Evolutionary conservation across 2,113 vertebrate genomes (phyloP).

Genomic region (Probosciger aterrimus): DNA sequence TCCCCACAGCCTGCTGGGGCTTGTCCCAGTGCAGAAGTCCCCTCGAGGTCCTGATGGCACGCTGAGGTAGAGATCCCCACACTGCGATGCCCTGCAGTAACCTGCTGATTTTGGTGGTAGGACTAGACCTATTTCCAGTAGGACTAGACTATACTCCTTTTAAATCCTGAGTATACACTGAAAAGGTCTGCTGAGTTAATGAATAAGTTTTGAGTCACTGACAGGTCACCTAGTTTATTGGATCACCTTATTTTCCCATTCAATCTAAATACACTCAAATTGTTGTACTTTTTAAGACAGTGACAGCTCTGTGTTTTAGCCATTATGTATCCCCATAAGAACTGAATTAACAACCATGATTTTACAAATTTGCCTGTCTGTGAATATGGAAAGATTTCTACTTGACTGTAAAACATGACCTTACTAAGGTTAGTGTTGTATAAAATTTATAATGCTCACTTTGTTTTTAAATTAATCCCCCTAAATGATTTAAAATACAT

Average conservation of each 20-base stretch:
- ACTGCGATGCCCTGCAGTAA: neutral
- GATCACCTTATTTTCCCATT: neutral
- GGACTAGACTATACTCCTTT: neutral
- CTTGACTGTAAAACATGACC: neutral
- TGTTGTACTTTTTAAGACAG: neutral
- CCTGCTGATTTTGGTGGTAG: neutral
- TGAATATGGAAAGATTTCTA: neutral
- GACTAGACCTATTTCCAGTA: neutral
- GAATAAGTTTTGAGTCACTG: neutral
- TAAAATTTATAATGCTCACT: neutral
- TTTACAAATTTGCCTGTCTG: neutral
- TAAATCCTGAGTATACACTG: fast-evolving
- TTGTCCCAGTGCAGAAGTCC: neutral
- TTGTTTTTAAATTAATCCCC: neutral
- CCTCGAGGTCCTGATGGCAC: neutral
- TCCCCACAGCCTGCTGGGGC: neutral
- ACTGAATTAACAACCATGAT: neutral
- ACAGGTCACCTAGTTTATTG: neutral
- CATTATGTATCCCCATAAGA: neutral
- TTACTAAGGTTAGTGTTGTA: neutral
- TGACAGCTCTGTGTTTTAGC: neutral
- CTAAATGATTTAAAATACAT: neutral
- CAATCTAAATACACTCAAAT: neutral
- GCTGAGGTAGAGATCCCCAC: neutral
- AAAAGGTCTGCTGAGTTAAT: neutral